phyloP scores from a whole-genome alignment of 2,797 vertebrate genomes.

The Artibeus lituratus region DNA sequence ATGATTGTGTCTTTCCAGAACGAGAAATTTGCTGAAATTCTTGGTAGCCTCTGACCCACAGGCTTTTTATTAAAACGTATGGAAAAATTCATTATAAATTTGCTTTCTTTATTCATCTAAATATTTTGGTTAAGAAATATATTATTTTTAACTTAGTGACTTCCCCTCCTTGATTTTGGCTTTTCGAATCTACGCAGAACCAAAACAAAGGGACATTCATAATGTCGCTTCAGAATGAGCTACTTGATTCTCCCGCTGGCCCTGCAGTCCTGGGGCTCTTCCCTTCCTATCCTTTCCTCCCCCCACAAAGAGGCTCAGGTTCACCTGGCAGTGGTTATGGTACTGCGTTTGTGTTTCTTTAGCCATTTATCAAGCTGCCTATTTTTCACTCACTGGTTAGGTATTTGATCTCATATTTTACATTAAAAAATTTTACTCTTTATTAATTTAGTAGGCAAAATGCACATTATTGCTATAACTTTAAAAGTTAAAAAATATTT shows the following conservation, averaged over 20 bases:
- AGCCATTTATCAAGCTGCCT: neutral
- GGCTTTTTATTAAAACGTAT: neutral
- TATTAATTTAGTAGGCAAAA: neutral
- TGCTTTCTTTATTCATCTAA: constrained; percentile 6
- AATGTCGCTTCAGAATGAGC: neutral
- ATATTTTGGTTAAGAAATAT: constrained; percentile 32
- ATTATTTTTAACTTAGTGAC: constrained; percentile 21
- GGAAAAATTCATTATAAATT: neutral
- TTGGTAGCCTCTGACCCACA: neutral
- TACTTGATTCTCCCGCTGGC: neutral
- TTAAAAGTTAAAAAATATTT: neutral
- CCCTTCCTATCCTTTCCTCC: neutral
- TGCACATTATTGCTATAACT: neutral
- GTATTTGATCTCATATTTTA: constrained; percentile 11
- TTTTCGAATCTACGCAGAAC: neutral
- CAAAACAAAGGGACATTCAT: constrained; percentile 46
- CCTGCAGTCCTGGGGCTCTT: neutral
- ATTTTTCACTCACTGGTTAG: neutral
- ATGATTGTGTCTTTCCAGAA: neutral
- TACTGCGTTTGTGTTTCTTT: neutral
- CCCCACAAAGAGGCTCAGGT: neutral
- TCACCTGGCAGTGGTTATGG: neutral
- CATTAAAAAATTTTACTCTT: neutral
- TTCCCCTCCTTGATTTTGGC: neutral
- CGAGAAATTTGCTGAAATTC: neutral